Conservation (phyloP, 2,888 invertebrate genomes). For the Nephrotoma appendiculata region DNA sequence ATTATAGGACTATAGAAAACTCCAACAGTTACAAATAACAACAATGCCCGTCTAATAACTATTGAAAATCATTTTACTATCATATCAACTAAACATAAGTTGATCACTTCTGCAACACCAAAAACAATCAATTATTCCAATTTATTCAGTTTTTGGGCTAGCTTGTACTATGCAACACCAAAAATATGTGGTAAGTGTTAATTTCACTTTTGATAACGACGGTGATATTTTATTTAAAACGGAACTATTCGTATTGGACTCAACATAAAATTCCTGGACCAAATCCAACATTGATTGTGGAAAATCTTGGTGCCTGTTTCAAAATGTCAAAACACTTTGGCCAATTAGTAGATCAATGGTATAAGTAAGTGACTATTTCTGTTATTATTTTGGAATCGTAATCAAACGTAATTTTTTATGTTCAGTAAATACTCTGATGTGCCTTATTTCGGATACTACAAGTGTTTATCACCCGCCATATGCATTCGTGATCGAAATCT, state of each 20-base stretch:
- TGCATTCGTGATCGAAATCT: conserved; percentile 24
- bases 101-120: not conserved
- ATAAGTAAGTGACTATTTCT: not conserved
- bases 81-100: not conserved
- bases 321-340: conserved; percentile 10
- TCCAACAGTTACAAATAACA: no score
- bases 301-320: conserved; percentile 11
- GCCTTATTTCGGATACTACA: not conserved
- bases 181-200: not conserved
- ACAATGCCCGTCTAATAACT: no score
- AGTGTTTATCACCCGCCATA: conserved; percentile 11
- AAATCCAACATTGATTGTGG: conserved; percentile 11
- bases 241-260: conserved; percentile 11
- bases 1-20: no score
- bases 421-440: not conserved
- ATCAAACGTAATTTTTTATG: not conserved
- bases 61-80: no score
- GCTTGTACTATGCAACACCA: not conserved
- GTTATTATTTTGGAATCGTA: not conserved
- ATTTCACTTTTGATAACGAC: not conserved
- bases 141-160: not conserved
- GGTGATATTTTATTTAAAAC: conserved; percentile 2
- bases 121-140: no score
- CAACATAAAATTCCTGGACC: conserved; percentile 10
- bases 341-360: conserved; percentile 11